These are phyloP conservation scores for human (Homo sapiens) DNA, from an alignment of 2,113 vertebrate genomes.

Conservation along the genomic window DNA sequence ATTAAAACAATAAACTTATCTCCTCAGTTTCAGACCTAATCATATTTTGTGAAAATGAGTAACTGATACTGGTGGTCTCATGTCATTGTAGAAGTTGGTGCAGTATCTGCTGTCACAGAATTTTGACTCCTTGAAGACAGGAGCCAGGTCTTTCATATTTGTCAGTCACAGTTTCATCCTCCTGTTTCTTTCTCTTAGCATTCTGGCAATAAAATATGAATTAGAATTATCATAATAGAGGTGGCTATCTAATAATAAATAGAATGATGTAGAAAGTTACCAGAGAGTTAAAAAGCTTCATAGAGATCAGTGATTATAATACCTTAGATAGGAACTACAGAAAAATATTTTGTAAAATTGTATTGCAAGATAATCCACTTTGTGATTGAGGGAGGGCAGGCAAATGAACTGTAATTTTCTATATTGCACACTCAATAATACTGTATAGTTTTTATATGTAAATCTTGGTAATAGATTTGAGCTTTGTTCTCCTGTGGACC, in stretches of 20 bases:
- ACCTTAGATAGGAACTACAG: not conserved
- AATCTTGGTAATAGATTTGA: not conserved
- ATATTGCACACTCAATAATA: not conserved
- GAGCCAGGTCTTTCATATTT: not conserved
- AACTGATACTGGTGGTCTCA: not conserved
- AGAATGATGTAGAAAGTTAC: not conserved
- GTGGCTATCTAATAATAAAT: not conserved
- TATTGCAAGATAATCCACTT: not conserved
- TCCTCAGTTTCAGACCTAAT: not conserved
- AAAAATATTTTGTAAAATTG: not conserved
- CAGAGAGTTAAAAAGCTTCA: not conserved
- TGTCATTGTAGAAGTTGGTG: not conserved
- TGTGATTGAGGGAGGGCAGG: not conserved
- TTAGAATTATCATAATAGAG: not conserved
- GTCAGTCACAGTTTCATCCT: not conserved
- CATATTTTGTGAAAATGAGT: not conserved
- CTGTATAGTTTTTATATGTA: not conserved
- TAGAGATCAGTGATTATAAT: not conserved
- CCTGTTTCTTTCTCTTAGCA: not conserved
- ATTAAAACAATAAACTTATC: not conserved
- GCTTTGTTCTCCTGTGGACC: not conserved
- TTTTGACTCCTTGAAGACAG: not conserved
- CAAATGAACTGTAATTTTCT: not conserved
- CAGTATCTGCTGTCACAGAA: not conserved
- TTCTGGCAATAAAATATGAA: not conserved